Percentiles rank a stretch among this genome's conserved stretches.
These are phyloP conservation scores for Casuarius casuarius DNA, from an alignment of 2,113 vertebrate genomes.

Conservation along the genomic window DNA sequence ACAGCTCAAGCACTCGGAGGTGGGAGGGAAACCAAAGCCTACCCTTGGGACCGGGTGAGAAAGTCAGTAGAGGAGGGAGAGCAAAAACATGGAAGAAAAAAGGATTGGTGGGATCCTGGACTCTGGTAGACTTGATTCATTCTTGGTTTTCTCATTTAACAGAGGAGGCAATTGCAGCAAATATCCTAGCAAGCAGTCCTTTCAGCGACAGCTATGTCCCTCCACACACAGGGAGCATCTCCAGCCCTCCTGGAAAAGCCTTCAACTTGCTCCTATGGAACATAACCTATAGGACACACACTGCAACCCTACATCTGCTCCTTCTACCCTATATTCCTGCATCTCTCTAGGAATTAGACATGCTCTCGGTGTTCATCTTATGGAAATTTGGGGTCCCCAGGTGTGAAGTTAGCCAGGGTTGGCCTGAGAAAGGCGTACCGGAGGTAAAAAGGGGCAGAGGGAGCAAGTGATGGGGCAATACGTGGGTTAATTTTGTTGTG, in stretches of 20 bases:
- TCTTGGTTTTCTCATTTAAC: neutral
- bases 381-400: neutral
- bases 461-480: neutral
- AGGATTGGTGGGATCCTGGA: neutral
- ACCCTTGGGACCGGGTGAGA: neutral
- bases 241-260: neutral
- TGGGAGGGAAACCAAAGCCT: neutral
- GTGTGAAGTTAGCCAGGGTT: neutral
- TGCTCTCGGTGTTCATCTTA: neutral
- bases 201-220: neutral
- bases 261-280: neutral
- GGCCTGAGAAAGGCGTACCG: neutral
- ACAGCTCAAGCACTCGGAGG: neutral
- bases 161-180: neutral
- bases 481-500: neutral
- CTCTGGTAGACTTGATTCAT: neutral
- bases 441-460: neutral
- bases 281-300: fast-evolving
- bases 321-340: fast-evolving
- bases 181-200: neutral
- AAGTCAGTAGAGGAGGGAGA: neutral
- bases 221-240: neutral
- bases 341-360: neutral
- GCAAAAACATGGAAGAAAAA: neutral
- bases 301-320: neutral